phyloP scores from a whole-genome alignment of 2,888 invertebrate genomes.

The Eristalis arbustorum region DNA sequence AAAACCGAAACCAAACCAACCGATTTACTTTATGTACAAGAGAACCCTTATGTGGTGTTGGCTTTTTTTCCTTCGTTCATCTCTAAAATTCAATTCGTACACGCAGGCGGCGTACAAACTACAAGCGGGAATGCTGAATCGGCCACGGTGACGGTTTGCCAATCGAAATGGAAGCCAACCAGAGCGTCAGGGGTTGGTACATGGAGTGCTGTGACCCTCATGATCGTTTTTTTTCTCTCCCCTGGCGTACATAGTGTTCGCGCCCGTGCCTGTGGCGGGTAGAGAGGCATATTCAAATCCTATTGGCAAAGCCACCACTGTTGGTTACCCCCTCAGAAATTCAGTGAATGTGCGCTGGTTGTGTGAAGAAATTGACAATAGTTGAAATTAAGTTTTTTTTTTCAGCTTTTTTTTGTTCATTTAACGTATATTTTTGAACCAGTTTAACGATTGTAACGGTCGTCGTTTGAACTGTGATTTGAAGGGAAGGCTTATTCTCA shows the following conservation, averaged over 20 bases:
- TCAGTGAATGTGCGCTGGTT: not conserved
- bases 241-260: not conserved
- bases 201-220: constrained; percentile 40
- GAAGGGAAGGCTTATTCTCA: not conserved
- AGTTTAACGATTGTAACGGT: constrained; percentile 5
- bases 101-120: not conserved
- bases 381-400: not conserved
- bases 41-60: not conserved
- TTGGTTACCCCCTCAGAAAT: not conserved
- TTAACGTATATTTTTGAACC: constrained; percentile 19
- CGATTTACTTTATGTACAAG: not conserved
- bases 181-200: constrained; percentile 43
- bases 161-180: constrained; percentile 42
- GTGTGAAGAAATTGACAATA: not conserved
- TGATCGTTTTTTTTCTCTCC: constrained; percentile 8
- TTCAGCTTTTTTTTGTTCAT: not conserved
- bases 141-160: constrained; percentile 36
- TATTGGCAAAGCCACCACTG: constrained; percentile 29
- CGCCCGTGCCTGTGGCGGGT: constrained; percentile 24
- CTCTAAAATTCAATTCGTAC: not conserved
- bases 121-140: not conserved
- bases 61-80: not conserved
- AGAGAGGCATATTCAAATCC: constrained; percentile 34
- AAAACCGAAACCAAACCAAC: not conserved
- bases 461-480: not conserved